phyloP scores from a whole-genome alignment of 2,113 vertebrate species.

The Diphyllodes magnificus region DNA sequence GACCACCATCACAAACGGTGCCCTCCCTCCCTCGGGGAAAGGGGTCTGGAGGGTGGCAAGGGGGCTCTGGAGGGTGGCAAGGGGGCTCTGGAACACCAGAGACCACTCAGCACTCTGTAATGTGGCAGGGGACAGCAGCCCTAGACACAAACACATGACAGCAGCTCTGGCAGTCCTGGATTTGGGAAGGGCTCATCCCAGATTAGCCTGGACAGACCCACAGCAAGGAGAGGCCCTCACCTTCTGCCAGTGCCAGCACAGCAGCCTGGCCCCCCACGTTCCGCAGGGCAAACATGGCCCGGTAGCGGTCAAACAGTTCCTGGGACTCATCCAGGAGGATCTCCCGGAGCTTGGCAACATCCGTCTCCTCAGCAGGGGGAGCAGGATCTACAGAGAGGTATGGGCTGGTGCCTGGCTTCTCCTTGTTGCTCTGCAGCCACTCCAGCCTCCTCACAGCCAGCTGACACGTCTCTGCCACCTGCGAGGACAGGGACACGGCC shows the following conservation, averaged over 20 bases:
- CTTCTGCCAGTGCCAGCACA: slow-evolving; percentile 83
- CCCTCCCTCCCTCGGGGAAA: neutral
- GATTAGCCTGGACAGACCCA: neutral
- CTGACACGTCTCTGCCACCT: slow-evolving; percentile 97
- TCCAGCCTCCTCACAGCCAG: slow-evolving; percentile 83
- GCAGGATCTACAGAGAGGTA: slow-evolving; percentile 90
- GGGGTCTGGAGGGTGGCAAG: accelerated
- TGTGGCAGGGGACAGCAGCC: neutral
- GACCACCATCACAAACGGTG: neutral
- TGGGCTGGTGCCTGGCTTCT: slow-evolving; percentile 44
- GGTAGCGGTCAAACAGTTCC: slow-evolving; percentile 88
- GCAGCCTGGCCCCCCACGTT: slow-evolving; percentile 81
- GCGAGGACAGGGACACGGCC: accelerated
- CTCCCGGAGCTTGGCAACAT: slow-evolving; percentile 67
- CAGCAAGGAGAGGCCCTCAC: slow-evolving; percentile 59
- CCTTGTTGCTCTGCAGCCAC: slow-evolving; percentile 79
- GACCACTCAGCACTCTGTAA: accelerated
- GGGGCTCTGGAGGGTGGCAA: neutral
- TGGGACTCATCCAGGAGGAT: slow-evolving; percentile 77
- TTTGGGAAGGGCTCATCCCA: neutral
- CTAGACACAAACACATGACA: accelerated
- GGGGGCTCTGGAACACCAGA: neutral
- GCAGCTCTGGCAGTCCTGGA: neutral
- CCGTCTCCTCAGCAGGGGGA: slow-evolving; percentile 75
- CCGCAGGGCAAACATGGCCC: slow-evolving; percentile 92